These are phyloP conservation scores for Tamandua tetradactyla DNA, from an alignment of 2,797 vertebrate species.

Conservation along the genomic window DNA sequence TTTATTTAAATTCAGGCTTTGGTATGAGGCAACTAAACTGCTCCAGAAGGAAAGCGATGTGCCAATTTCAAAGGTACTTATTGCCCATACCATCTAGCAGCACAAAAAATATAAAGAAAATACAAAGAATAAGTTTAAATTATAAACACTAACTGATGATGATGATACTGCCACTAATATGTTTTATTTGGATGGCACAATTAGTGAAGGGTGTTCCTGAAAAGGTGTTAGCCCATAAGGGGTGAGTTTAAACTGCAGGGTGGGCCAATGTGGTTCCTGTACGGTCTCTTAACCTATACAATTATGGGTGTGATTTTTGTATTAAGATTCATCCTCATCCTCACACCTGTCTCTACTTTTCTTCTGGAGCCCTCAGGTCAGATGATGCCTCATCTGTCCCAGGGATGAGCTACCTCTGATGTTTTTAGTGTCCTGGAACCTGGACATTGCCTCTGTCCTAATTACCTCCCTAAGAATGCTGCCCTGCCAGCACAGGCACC, in stretches of 20 bases:
- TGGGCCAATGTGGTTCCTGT: not conserved
- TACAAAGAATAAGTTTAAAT: conserved; percentile 49
- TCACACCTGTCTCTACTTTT: not conserved
- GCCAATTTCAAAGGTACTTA: conserved; percentile 62
- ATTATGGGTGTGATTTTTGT: not conserved
- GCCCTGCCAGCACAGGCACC: not conserved
- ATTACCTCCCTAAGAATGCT: not conserved
- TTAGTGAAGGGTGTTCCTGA: not conserved
- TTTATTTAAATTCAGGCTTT: conserved; percentile 74
- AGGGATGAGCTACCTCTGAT: not conserved
- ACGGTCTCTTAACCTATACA: not conserved
- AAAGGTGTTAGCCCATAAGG: not conserved
- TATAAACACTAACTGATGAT: not conserved
- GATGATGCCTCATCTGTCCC: not conserved
- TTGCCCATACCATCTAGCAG: conserved; percentile 25
- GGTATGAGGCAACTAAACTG: conserved; percentile 63
- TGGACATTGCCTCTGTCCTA: not conserved
- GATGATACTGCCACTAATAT: not conserved
- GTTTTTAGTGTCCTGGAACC: not conserved
- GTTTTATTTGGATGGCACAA: not conserved
- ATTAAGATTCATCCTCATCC: not conserved
- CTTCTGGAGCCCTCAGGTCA: not conserved
- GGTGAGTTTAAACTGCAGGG: not conserved
- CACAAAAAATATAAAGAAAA: conserved; percentile 53
- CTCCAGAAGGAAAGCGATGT: conserved; percentile 61